Evolutionary conservation across 2,888 invertebrate genomes (phyloP).

Genomic region (Peribatodes rhomboidaria): DNA sequence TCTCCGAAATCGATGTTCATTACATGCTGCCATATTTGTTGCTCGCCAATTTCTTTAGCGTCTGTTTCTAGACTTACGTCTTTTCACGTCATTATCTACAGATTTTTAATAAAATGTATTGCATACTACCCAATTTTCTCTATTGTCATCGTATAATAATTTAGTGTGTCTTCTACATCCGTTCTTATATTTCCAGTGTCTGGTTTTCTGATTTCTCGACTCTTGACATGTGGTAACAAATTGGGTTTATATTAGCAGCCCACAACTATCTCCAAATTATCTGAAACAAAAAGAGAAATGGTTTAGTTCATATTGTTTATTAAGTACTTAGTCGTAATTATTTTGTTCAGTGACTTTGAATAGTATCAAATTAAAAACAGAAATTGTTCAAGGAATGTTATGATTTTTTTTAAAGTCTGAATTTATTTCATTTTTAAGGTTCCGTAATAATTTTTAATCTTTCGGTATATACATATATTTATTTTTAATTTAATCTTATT

Average conservation of each 20-base stretch:
- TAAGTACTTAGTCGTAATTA: not conserved
- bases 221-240: conserved; percentile 39
- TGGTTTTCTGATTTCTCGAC: conserved; percentile 31
- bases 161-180: conserved; percentile 5
- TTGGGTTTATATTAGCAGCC: conserved; percentile 44
- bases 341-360: not conserved
- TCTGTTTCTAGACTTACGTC: not conserved
- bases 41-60: conserved; percentile 1
- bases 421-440: no score
- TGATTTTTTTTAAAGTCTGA: no score
- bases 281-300: conserved; percentile 62
- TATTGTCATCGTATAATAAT: conserved; percentile 5
- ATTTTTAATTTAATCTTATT: not conserved
- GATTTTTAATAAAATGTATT: not conserved
- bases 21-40: conserved; percentile 33
- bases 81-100: conserved; percentile 19
- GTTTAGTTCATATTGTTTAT: conserved; percentile 3
- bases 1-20: conserved; percentile 26
- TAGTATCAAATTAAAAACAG: not conserved
- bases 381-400: no score
- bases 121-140: conserved; percentile 28
- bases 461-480: no score
- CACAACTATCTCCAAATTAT: conserved; percentile 51
- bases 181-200: conserved; percentile 43
- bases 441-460: no score